phyloP scores from a whole-genome alignment of 1,140 invertebrate genomes.

The Philopotamus ludificatus region DNA sequence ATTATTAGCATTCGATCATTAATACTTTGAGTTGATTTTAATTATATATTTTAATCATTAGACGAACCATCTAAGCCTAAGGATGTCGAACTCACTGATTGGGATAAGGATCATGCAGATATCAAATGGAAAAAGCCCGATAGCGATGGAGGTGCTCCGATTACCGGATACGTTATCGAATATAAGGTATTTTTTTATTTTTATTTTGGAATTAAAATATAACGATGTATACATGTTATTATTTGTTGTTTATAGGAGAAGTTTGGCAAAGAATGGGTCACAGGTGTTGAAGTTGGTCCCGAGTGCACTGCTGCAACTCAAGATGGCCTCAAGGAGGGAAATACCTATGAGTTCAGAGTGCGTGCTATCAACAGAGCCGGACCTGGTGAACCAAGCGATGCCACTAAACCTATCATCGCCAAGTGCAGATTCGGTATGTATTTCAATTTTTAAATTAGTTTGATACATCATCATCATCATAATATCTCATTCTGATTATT shows the following conservation, averaged over 20 bases:
- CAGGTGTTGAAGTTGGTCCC: slow-evolving; percentile 76
- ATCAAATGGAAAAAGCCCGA: slow-evolving; percentile 89
- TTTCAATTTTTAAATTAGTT: neutral
- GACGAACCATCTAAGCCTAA: slow-evolving; percentile 93
- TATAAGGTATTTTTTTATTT: slow-evolving; percentile 60
- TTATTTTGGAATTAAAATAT: neutral
- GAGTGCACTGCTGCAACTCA: slow-evolving; percentile 76
- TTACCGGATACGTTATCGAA: slow-evolving; percentile 91
- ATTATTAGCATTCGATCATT: neutral
- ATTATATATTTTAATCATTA: slow-evolving; percentile 46
- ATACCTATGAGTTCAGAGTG: slow-evolving; percentile 95
- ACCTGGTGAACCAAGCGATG: slow-evolving; percentile 90
- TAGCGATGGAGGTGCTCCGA: slow-evolving; percentile 90
- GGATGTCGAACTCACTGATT: slow-evolving; percentile 87
- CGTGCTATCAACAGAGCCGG: slow-evolving; percentile 95
- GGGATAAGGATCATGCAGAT: slow-evolving; percentile 95
- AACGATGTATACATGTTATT: slow-evolving; percentile 11
- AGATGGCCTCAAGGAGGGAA: slow-evolving; percentile 89
- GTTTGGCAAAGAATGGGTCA: slow-evolving; percentile 86
- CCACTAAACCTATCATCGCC: slow-evolving; percentile 92
- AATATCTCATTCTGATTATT: neutral
- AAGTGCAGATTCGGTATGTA: slow-evolving; percentile 80
- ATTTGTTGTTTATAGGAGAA: slow-evolving; percentile 63
- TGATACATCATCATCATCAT: neutral
- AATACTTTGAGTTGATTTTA: neutral